A percentile compares a stretch with the other conserved stretches of the same genome.
These are phyloP conservation scores for Stenchaetothrips biformis DNA, from an alignment of 2,888 invertebrate genomes.

Conservation along the genomic window DNA sequence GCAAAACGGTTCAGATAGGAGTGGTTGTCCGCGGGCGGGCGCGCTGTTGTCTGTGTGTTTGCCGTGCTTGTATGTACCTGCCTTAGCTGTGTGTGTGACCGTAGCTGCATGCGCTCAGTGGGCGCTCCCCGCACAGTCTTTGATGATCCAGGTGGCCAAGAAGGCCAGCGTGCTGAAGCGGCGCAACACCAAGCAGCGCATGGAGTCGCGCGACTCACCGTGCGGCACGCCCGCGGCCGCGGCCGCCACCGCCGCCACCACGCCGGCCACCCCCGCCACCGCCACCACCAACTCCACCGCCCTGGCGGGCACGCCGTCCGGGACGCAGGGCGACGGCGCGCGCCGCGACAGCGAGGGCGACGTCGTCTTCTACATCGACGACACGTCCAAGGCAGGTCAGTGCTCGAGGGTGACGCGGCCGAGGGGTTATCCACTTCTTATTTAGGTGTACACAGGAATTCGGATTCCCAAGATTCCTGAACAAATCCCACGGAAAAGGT, in stretches of 20 bases:
- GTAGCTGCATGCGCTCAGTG: slow-evolving; percentile 22
- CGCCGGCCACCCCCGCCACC: slow-evolving; percentile 19
- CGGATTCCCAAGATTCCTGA: no score
- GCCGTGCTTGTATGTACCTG: no score
- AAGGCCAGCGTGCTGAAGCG: slow-evolving; percentile 68
- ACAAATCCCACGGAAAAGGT: no score
- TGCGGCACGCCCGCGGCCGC: slow-evolving; percentile 40
- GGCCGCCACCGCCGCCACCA: slow-evolving; percentile 27
- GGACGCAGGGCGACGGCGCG: slow-evolving; percentile 30
- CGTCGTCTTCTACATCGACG: slow-evolving; percentile 61
- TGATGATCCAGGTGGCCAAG: slow-evolving; percentile 68
- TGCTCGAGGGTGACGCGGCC: no score
- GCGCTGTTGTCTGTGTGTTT: no score
- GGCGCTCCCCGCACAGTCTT: slow-evolving; percentile 52
- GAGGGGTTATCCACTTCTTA: no score
- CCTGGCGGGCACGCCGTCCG: slow-evolving; percentile 18
- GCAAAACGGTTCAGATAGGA: no score
- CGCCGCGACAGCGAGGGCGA: slow-evolving; percentile 56
- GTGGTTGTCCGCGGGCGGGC: no score
- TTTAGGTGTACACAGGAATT: no score
- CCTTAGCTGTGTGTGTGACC: slow-evolving; percentile 6
- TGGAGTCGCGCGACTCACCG: slow-evolving; percentile 50
- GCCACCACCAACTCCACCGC: slow-evolving; percentile 27
- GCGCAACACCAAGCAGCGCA: slow-evolving; percentile 61
- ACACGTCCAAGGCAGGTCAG: slow-evolving; percentile 53